Evolutionary conservation across 1,140 invertebrate genomes (phyloP).

Genomic region (Tetranychus cinnabarinus): DNA sequence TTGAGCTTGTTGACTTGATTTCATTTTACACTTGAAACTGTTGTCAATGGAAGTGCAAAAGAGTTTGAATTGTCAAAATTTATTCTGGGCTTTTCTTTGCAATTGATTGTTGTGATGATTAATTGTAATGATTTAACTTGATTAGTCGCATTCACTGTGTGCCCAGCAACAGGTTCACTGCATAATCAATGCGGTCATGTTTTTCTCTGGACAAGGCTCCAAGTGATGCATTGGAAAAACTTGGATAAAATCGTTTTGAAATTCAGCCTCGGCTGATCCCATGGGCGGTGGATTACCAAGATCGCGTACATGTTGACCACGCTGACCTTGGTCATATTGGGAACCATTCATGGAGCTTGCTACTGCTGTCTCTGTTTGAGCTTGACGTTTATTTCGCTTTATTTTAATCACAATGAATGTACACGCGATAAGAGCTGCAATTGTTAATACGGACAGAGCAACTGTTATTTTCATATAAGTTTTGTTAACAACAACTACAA

Average conservation of each 20-base stretch:
- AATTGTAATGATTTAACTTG: too few relatives aligned
- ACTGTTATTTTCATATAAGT: not conserved
- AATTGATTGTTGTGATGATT: too few relatives aligned
- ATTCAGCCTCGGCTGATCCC: conserved; percentile 6
- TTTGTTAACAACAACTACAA: not conserved
- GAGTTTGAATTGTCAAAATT: too few relatives aligned
- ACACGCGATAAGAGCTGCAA: not conserved
- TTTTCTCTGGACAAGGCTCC: conserved; percentile 10
- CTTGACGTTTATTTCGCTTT: not conserved
- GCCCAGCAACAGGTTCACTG: not conserved
- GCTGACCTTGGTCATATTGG: not conserved
- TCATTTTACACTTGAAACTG: too few relatives aligned
- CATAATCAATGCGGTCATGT: not conserved
- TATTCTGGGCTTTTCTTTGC: too few relatives aligned
- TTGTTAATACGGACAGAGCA: not conserved
- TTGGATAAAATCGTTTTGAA: conserved; percentile 11
- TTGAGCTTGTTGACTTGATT: too few relatives aligned
- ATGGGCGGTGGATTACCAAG: not conserved
- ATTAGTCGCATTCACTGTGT: too few relatives aligned
- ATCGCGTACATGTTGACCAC: not conserved
- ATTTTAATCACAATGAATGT: not conserved
- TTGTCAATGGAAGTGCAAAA: too few relatives aligned
- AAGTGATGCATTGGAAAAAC: conserved; percentile 11
- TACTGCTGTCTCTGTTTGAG: not conserved
- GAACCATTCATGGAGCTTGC: not conserved